A percentile compares a stretch with the other conserved stretches of the same genome.
phyloP scores from a whole-genome alignment of 2,888 invertebrate species.

The Argyra leucocephala region DNA sequence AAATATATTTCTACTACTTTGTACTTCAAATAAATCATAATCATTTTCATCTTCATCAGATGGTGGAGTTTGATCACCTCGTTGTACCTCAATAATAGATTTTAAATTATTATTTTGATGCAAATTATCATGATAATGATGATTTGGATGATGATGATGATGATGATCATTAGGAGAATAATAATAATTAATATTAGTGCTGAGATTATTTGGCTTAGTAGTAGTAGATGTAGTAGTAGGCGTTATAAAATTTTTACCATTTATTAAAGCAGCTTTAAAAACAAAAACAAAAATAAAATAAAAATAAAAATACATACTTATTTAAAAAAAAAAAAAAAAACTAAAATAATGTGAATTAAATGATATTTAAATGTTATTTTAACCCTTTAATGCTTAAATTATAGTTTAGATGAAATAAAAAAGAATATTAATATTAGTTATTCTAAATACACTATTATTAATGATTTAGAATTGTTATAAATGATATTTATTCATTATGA shows the following conservation, averaged over 20 bases:
- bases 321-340: not conserved
- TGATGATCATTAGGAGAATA: not conserved
- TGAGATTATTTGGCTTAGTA: not conserved
- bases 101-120: not conserved
- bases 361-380: no score
- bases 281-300: not conserved
- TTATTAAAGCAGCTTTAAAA: not conserved
- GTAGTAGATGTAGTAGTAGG: not conserved
- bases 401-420: no score
- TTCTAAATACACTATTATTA: no score
- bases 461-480: no score
- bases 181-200: not conserved
- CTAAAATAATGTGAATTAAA: not conserved
- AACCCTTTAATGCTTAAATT: no score
- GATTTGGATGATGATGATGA: not conserved
- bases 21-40: not conserved
- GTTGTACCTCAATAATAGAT: not conserved
- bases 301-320: not conserved
- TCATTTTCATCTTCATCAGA: constrained; percentile 1
- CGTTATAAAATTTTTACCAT: not conserved
- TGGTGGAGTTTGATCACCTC: constrained; percentile 7
- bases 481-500: no score
- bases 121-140: not conserved
- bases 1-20: not conserved
- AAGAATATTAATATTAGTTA: no score